phyloP scores from a whole-genome alignment of 2,113 vertebrate genomes.

The Toxotes jaculatrix region DNA sequence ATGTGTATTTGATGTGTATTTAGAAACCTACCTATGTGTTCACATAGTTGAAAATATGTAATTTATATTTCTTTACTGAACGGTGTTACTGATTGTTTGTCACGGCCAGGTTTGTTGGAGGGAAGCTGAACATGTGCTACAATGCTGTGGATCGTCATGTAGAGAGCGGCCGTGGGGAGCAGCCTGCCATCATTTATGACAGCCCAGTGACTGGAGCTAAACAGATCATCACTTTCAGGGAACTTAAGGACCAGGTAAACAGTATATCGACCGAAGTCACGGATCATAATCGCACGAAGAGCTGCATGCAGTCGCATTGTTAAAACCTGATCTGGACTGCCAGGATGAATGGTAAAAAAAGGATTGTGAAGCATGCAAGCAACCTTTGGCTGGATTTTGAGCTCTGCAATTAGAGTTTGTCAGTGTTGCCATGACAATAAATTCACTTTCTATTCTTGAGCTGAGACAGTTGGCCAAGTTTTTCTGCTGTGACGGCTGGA shows the following conservation, averaged over 20 bases:
- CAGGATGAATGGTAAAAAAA: not conserved
- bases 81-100: not conserved
- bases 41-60: no score
- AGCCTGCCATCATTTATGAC: constrained; percentile 93
- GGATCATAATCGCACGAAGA: not conserved
- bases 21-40: not conserved
- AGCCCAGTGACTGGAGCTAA: constrained; percentile 93
- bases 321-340: not conserved
- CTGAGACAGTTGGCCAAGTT: not conserved
- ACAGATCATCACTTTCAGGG: constrained; percentile 89
- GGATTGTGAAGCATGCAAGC: not conserved
- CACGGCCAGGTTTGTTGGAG: constrained; percentile 90
- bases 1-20: not conserved
- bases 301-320: not conserved
- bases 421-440: constrained; percentile 17
- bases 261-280: not conserved
- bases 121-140: constrained; percentile 94
- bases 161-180: constrained; percentile 89
- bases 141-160: constrained; percentile 96
- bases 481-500: not conserved
- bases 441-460: not conserved
- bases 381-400: not conserved
- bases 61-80: not conserved
- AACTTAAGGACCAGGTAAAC: constrained; percentile 90
- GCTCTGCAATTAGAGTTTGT: not conserved